phyloP scores from a whole-genome alignment of 2,797 vertebrate species.

The Lepus townsendii region DNA sequence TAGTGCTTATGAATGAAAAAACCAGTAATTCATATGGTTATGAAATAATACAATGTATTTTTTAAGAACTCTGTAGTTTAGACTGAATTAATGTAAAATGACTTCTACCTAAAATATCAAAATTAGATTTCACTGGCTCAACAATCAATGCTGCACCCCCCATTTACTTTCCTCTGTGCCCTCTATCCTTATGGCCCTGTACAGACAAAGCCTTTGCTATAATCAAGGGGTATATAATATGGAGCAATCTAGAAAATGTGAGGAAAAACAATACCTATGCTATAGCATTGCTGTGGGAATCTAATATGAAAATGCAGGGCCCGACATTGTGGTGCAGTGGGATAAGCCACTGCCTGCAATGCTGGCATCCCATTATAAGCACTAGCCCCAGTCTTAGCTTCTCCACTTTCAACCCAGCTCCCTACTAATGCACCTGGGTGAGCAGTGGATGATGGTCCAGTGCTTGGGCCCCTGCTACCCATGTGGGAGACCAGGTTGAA shows the following conservation, averaged over 20 bases:
- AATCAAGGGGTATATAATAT: neutral
- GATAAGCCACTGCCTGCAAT: too few relatives aligned
- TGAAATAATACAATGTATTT: slow-evolving; percentile 28
- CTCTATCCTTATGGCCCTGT: neutral
- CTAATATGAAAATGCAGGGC: neutral
- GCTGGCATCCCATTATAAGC: too few relatives aligned
- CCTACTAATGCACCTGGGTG: too few relatives aligned
- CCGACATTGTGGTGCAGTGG: too few relatives aligned
- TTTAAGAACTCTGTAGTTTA: slow-evolving; percentile 28
- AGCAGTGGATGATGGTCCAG: too few relatives aligned
- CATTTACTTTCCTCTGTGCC: neutral
- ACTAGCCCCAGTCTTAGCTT: too few relatives aligned
- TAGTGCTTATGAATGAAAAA: neutral
- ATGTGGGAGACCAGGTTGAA: too few relatives aligned
- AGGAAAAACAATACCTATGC: neutral
- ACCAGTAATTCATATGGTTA: neutral
- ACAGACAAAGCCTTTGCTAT: neutral
- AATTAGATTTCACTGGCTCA: slow-evolving; percentile 15
- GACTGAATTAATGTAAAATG: neutral
- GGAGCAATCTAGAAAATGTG: neutral
- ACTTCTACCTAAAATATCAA: neutral
- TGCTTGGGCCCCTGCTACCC: too few relatives aligned
- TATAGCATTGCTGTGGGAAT: neutral
- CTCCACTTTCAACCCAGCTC: too few relatives aligned
- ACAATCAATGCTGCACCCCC: slow-evolving; percentile 6